These are phyloP conservation scores for Pocillopora meandrina DNA, from an alignment of 92 coral and sea anemone species.

Conservation along the genomic window DNA sequence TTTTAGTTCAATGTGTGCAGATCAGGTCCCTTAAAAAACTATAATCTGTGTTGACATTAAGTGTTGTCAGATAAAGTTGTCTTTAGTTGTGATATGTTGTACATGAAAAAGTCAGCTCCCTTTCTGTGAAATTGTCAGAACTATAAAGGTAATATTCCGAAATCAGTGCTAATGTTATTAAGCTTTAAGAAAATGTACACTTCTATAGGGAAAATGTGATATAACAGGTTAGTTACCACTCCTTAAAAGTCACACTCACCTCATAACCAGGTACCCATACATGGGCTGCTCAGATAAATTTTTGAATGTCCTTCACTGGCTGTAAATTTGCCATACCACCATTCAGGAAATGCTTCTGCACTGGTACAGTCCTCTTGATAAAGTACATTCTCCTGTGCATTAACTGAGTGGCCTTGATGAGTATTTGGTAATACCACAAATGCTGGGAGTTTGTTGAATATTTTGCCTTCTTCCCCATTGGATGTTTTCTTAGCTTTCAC, in stretches of 20 bases:
- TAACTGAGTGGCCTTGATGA: not conserved
- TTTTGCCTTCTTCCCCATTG: not conserved
- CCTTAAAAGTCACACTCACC: not conserved
- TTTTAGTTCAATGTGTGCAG: too few species aligned
- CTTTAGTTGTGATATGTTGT: too few species aligned
- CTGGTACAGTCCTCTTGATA: conserved; percentile 33
- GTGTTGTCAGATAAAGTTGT: too few species aligned
- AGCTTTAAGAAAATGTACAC: too few species aligned
- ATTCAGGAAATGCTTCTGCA: conserved; percentile 19
- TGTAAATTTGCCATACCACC: conserved; percentile 18
- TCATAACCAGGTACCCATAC: not conserved
- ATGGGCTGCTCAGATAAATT: not conserved
- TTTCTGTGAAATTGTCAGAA: too few species aligned
- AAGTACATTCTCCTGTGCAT: not conserved
- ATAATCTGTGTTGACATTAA: too few species aligned
- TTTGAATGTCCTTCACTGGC: not conserved
- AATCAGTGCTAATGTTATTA: too few species aligned
- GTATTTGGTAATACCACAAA: conserved; percentile 45
- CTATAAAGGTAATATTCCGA: too few species aligned
- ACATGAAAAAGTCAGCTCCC: too few species aligned
- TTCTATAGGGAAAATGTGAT: too few species aligned
- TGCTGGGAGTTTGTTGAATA: conserved; percentile 7
- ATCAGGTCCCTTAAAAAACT: too few species aligned
- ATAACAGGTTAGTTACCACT: too few species aligned
- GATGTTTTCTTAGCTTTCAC: not conserved